Evolutionary conservation across 1,140 invertebrate genomes (phyloP).

Genomic region (Cherax destructor): DNA sequence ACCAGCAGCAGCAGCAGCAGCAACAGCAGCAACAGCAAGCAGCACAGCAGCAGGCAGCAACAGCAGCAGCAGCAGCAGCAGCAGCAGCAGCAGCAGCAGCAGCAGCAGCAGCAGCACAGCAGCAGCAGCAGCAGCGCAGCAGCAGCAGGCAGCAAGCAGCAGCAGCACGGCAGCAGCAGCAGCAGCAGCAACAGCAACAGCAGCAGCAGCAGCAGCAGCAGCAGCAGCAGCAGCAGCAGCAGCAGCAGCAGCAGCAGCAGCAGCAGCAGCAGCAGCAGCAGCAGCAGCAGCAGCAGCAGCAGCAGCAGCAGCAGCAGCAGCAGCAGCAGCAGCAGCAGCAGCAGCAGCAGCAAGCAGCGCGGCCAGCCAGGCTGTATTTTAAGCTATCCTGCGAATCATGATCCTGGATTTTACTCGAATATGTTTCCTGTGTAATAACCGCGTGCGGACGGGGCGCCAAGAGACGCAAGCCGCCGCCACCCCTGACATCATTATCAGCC

Average conservation of each 20-base stretch:
- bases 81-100: too few relatives aligned
- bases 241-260: neutral
- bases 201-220: neutral
- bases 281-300: neutral
- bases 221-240: neutral
- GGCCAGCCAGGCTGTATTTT: constrained; percentile 28
- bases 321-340: neutral
- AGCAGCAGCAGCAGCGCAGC: too few relatives aligned
- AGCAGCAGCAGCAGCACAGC: too few relatives aligned
- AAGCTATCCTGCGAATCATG: constrained; percentile 45
- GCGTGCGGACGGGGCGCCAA: neutral
- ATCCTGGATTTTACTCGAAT: constrained; percentile 50
- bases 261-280: neutral
- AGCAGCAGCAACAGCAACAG: too few relatives aligned
- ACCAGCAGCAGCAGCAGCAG: too few relatives aligned
- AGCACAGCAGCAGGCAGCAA: neutral
- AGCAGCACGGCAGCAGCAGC: too few relatives aligned
- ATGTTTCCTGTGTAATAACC: constrained; percentile 57
- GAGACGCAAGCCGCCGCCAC: constrained; percentile 7
- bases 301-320: neutral
- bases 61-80: neutral
- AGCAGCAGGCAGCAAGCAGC: too few relatives aligned
- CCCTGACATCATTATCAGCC: constrained; percentile 51
- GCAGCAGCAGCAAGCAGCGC: neutral
- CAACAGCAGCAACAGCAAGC: too few relatives aligned